Conservation (phyloP, 2,113 vertebrate genomes). For the Chaetodon auriga region DNA sequence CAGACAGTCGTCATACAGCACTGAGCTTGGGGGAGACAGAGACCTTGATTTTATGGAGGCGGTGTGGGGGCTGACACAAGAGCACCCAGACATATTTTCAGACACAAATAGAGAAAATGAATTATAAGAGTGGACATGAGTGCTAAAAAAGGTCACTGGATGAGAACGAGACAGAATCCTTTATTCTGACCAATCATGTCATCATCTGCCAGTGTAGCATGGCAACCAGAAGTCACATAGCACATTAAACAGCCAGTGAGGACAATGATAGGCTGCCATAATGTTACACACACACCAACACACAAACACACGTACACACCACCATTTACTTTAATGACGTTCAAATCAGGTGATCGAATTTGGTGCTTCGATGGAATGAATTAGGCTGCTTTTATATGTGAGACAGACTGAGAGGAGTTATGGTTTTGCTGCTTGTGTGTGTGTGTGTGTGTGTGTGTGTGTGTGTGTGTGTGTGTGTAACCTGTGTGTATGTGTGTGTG, state of each 20-base stretch:
- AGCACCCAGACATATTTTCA: neutral
- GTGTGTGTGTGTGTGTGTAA: slow-evolving; percentile 7
- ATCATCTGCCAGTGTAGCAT: neutral
- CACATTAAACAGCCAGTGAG: neutral
- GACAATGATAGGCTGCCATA: slow-evolving; percentile 24
- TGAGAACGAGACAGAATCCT: slow-evolving; percentile 6
- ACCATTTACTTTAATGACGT: slow-evolving; percentile 1
- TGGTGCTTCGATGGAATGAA: slow-evolving; percentile 7
- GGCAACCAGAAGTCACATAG: slow-evolving; percentile 3
- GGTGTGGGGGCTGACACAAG: neutral
- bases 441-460: slow-evolving; percentile 8
- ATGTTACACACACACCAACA: neutral
- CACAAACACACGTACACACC: neutral
- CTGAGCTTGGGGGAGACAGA: neutral
- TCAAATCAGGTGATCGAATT: slow-evolving; percentile 17
- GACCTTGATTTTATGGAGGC: slow-evolving; percentile 10
- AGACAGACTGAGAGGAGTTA: slow-evolving; percentile 2
- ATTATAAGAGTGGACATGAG: neutral
- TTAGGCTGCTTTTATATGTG: neutral
- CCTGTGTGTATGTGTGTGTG: neutral
- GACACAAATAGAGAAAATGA: neutral
- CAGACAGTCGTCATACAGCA: slow-evolving; percentile 11
- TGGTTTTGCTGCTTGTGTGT: neutral
- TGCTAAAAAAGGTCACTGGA: neutral
- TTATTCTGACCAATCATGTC: slow-evolving; percentile 21